Base-by-base conservation (phyloP, 2,797 vertebrate genomes). In the Ctenopoma multispine region DNA sequence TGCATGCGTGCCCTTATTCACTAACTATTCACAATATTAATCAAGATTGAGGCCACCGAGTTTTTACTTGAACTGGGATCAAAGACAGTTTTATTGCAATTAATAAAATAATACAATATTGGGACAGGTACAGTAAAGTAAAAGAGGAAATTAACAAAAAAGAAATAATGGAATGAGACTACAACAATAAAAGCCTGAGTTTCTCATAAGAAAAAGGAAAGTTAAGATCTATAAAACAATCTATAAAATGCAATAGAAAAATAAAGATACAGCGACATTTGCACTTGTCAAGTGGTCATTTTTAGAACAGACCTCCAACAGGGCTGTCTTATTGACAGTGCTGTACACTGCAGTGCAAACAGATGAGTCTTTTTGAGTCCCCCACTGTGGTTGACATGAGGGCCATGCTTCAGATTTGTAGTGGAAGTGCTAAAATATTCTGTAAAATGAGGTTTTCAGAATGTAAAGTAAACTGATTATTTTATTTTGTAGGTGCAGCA, bases 281-380 rank as follows among this genome's bases (percentile, higher is more conserved):
- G 36, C 36, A 38, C 15, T 17, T 41, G 13, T 41, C 40, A 14
- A 2, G 63, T 4, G 63, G 62, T 63, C 41, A 21, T 69, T 65
- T 64, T 60, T 48, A 27, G 54, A 69, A 48, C 27, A 21, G 40
- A 21, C 1, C 54, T 29, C 14, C 29, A 9, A 1, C 14, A 60
- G 61, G 3, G 60, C 15, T 14, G 18, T 53, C 18, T 63, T 56
- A 47, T 40, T 66, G 72, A 78, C 70, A 69, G 6, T 40, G 5
- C 15, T 40, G 56, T 81, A 70, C 5, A 29, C 74, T 63, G 80
- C 80, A 61, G 65, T 3, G 63, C 57, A 72, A 54, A 58, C 57
- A 64, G 40, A 71, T 76, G 51, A 10, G 8, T 34, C 9, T 34
- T 9, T 34, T 34, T 8, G 31, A 34, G 18, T 27, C n/a, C 15